Percentiles rank a stretch among this genome's conserved stretches.
Conservation (phyloP, 2,888 invertebrate species). For the Drosophila monieri region DNA sequence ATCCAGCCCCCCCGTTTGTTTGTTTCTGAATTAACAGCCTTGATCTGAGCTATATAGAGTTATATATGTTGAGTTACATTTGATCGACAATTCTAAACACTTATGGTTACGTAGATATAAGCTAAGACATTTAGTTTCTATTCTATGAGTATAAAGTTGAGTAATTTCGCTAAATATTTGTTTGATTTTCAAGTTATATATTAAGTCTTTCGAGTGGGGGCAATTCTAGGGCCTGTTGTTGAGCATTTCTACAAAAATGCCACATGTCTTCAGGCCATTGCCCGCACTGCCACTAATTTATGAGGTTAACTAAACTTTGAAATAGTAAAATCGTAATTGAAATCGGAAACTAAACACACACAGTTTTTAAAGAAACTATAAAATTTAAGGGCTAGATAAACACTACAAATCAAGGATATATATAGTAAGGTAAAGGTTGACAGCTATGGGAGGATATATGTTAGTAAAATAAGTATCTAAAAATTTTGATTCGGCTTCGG, state of each 20-base stretch:
- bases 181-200: slow-evolving; percentile 18
- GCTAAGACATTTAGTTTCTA: slow-evolving; percentile 69
- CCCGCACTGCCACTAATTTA: slow-evolving; percentile 30
- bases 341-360: slow-evolving; percentile 52
- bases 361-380: slow-evolving; percentile 39
- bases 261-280: slow-evolving; percentile 40
- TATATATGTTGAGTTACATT: slow-evolving; percentile 48
- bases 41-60: slow-evolving; percentile 43
- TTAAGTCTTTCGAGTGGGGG: slow-evolving; percentile 21
- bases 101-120: slow-evolving; percentile 59
- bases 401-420: slow-evolving; percentile 32
- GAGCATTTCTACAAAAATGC: slow-evolving; percentile 60
- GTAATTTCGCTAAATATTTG: slow-evolving; percentile 35
- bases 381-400: slow-evolving; percentile 31
- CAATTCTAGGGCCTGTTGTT: slow-evolving; percentile 46
- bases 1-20: slow-evolving; percentile 8
- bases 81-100: slow-evolving; percentile 38
- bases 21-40: slow-evolving; percentile 56
- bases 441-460: slow-evolving; percentile 28
- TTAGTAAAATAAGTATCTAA: slow-evolving; percentile 21
- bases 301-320: slow-evolving; percentile 37
- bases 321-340: slow-evolving; percentile 23
- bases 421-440: slow-evolving; percentile 33
- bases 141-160: slow-evolving; percentile 54
- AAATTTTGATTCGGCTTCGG: slow-evolving; percentile 34